These are phyloP conservation scores for Cottus gobio DNA, from an alignment of 2,113 vertebrate species.

Conservation along the genomic window DNA sequence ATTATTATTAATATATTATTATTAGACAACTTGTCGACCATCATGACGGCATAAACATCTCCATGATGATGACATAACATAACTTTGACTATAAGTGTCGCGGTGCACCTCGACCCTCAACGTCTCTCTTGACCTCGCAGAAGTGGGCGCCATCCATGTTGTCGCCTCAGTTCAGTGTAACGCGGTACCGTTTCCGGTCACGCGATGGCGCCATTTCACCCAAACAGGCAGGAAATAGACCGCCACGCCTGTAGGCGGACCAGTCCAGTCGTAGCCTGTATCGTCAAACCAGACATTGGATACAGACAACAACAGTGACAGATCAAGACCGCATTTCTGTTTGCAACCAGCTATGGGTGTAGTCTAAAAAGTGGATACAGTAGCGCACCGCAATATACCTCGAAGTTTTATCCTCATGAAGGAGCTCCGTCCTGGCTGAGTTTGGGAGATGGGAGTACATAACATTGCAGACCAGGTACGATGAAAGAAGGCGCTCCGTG, in stretches of 20 bases:
- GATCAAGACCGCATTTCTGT: constrained; percentile 70
- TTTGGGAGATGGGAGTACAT: constrained; percentile 94
- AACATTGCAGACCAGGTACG: constrained; percentile 94
- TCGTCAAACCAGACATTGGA: constrained; percentile 73
- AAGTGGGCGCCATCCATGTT: not conserved
- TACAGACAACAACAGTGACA: constrained; percentile 82
- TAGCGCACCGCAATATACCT: constrained; percentile 75
- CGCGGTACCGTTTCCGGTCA: not conserved
- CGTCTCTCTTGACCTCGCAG: not conserved
- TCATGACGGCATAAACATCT: not conserved
- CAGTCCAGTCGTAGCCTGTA: constrained; percentile 61
- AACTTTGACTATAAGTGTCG: not conserved
- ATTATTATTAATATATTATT: not conserved
- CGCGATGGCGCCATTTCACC: constrained; percentile 50
- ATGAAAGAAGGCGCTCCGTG: constrained; percentile 55
- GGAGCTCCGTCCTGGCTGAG: constrained; percentile 93
- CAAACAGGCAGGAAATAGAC: constrained; percentile 12
- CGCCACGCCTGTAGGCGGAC: constrained; percentile 83
- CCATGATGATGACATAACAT: not conserved
- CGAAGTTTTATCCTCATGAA: constrained; percentile 86
- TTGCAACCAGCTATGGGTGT: constrained; percentile 73
- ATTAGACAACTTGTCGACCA: not conserved
- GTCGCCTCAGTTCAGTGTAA: not conserved
- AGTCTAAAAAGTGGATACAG: constrained; percentile 72
- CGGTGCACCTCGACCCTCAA: not conserved